Base-by-base conservation (phyloP, 2,113 vertebrate species). In the Brachyistius frenatus region DNA sequence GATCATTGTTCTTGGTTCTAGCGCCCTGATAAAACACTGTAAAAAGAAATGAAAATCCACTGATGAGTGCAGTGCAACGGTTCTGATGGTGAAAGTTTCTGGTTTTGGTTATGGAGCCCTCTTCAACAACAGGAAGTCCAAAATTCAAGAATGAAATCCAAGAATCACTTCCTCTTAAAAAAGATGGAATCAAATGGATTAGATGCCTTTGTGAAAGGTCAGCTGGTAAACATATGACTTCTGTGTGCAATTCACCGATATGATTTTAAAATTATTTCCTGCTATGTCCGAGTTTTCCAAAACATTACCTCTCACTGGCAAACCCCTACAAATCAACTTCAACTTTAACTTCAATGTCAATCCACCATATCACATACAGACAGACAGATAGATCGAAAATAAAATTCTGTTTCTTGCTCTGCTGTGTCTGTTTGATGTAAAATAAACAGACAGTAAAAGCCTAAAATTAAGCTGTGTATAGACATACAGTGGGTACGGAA, bases 151-250 rank as follows among this genome's bases (percentile, higher is more conserved):
- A 39, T 4, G 5, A 63, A 63, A 44, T 61, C 33, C 53, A 55
- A 71, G 37, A 37, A 33, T 32, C 10, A 66, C 14, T 10, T 74
- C 30, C 9, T 69, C 30, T 41, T 61, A 16, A 70, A 52, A 50
- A 81, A 57, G 1, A 31, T 64, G 36, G 50, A 55, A 2, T 46
- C 37, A 30, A 41, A 9, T 54, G 0, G 14, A 30, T 58, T 39
- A 0, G 15, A 52, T 58, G 50, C 16, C 30, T 16, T 0, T 10
- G 37, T 52, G 15, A 0, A 62, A 44, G 31, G 9, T 75, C 36
- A 74, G 69, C 41, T 75, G 69, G 36, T 66, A 66, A 71, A 70
- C 68, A 46, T 33, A 31, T 73, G 68, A 36, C 33, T 4, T 14
- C 0, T 32, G 8, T 54, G 37, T 69, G 57, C 72, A 46, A 30